Evolutionary conservation across 2,113 vertebrate species (phyloP), one percentile per base, ranked within the genome.

Genomic region (Pelecanus crispus): DNA sequence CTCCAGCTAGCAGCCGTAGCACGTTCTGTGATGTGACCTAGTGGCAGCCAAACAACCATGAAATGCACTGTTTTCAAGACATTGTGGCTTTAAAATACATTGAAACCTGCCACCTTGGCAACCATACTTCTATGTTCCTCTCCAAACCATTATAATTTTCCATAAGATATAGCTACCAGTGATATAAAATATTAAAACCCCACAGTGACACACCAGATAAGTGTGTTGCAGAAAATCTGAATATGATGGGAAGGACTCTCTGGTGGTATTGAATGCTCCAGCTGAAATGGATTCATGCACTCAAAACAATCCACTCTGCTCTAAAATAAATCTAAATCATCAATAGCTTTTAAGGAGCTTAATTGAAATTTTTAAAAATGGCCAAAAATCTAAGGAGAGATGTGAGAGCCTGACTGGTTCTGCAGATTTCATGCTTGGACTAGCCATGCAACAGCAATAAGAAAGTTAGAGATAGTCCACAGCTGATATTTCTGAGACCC

Each of bases 311-410:
- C 28, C 20, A 29, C 25, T 49, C 25, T 86, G 28, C 20, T 49
- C 44, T 74, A 93, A 58, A 52, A 84, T 9, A 90, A 88, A 86
- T 70, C 44, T n/a, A 67, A 81, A 65, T 52, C 20, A 55, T 72
- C 71, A 53, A 31, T 13, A 80, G 55, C 36, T 88, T 88, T 53
- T 58, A 86, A 90, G 8, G 13, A 4, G 13, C 4, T 80, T 55
- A 45, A 59, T 0, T 45, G 0, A 11, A 17, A 8, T 8, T 31
- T 26, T 53, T 62, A 9, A 0, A 5, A 79, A 32, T 11, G 5
- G 42, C 36, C 18, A 86, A 31, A 90, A 90, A 21, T 61, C 49
- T 61, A 82, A 65, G 32, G 24, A 87, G 42, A 88, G 6, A 26
- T 28, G 19, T 0, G 0, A 68, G 52, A 67, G 16, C n/a, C 62